Evolutionary conservation across 2,888 invertebrate species (phyloP).

Genomic region (Drosophila cognata): DNA sequence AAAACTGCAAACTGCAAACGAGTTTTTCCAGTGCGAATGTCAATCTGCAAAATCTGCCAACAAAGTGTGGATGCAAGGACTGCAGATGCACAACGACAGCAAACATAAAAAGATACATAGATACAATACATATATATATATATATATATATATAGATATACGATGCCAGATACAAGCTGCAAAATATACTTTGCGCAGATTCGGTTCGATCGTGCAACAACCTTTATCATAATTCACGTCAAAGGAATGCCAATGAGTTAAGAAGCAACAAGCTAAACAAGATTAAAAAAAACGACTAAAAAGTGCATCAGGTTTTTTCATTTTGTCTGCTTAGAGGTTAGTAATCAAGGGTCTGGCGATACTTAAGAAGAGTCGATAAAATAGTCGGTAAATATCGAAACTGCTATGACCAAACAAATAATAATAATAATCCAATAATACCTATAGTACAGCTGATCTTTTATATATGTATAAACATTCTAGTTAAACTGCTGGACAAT

Average conservation of each 20-base stretch:
- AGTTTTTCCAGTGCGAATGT: conserved; percentile 71
- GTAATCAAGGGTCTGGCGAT: background rate
- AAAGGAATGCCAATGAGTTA: conserved; percentile 4
- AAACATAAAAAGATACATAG: conserved; percentile 5
- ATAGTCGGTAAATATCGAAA: no score
- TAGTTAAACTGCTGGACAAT: no score
- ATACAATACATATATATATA: background rate
- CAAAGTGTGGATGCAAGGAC: conserved; percentile 37
- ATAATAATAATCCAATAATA: no score
- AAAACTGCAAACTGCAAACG: conserved; percentile 41
- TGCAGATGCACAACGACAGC: conserved; percentile 47
- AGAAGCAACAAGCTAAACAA: background rate
- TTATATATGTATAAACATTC: no score
- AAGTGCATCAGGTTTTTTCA: no score
- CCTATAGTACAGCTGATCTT: no score
- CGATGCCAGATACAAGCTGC: conserved; percentile 6
- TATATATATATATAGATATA: background rate
- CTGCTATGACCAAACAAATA: no score
- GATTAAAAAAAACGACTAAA: background rate
- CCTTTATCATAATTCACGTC: conserved; percentile 20
- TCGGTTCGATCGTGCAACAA: conserved; percentile 12
- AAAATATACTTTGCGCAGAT: conserved; percentile 13
- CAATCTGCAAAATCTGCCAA: conserved; percentile 47
- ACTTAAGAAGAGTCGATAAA: background rate
- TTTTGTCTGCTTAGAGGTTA: background rate